Base-by-base conservation (phyloP, 2,888 invertebrate genomes). In the Plebejus melissa region DNA sequence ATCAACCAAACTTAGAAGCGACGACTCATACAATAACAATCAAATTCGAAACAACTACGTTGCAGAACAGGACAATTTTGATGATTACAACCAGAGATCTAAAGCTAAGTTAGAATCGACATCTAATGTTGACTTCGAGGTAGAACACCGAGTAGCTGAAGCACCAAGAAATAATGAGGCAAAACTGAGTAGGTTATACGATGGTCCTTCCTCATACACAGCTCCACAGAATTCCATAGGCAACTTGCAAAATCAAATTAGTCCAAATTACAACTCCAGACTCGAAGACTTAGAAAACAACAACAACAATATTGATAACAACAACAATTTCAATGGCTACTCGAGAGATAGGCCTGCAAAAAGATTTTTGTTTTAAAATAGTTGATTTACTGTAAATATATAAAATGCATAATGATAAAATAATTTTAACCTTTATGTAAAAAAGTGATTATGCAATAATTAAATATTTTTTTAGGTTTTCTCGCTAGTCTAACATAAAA, bases 181-280 rank as follows among this genome's bases (percentile, higher is more conserved):
- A 77, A 82, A 80, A 76, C 77, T 86, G 11, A 86, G 83, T 78
- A 82, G 82, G 28, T 77, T 90, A 28, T 93, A 93, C 76, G 82
- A 85, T 72, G 93, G 92, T 0, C 91, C 90, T 6, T 91, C 91
- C n/a, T 93, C 93, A 0, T 93, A 93, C 77, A 89, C 84, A 0
- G 90, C 91, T 58, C 90, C 92, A 28, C 93, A 93, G 79, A 84
- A 86, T 4, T 90, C 91, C 58, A 84, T 92, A 60, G 92, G 90
- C n/a, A 88, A 82, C 75, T 83, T 92, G 79, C 82, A 82, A 78
- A 74, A 84, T 80, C 70, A 77, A 77, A 81, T 84, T 69, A 79
- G 80, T 77, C 81, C 82, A 76, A 85, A 85, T 65, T 82, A 81
- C 58, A 89, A 83, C 76, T 84, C 89, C 75, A 88, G 85, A 78